Percentiles rank a stretch among this genome's conserved stretches.
These are phyloP conservation scores for Spinibarbus caldwelli DNA, from an alignment of 2,797 vertebrate species.

Conservation along the genomic window DNA sequence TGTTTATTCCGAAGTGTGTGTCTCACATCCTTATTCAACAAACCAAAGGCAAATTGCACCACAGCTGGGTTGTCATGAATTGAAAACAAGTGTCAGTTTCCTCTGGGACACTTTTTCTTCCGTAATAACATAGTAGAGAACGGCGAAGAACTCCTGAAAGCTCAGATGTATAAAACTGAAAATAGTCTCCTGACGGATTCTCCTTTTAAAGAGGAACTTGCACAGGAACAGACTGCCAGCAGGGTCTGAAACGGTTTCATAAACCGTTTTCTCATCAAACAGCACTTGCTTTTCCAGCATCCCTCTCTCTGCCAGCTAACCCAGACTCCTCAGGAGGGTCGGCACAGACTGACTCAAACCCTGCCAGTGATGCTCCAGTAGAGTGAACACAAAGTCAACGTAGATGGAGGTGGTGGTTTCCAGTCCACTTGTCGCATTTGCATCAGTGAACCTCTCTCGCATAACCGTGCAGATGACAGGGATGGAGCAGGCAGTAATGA, in stretches of 20 bases:
- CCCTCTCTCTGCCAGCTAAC: slow-evolving; percentile 45
- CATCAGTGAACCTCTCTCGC: not conserved
- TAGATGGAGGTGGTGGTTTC: slow-evolving; percentile 48
- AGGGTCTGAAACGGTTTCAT: not conserved
- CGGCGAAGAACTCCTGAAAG: slow-evolving; percentile 56
- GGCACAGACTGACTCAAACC: not conserved
- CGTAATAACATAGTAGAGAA: slow-evolving; percentile 35
- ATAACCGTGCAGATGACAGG: slow-evolving; percentile 43
- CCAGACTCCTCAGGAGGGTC: slow-evolving; percentile 32
- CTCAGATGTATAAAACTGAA: slow-evolving; percentile 51
- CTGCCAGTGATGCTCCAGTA: slow-evolving; percentile 43
- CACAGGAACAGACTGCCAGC: slow-evolving; percentile 33
- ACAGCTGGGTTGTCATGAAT: no score
- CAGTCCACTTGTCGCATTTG: not conserved
- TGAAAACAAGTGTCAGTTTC: accelerated
- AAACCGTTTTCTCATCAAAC: slow-evolving; percentile 6
- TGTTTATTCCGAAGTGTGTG: not conserved
- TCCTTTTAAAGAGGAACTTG: slow-evolving; percentile 29
- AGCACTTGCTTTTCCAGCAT: slow-evolving; percentile 26
- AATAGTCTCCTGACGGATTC: not conserved
- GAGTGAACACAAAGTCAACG: slow-evolving; percentile 44
- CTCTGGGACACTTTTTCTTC: not conserved
- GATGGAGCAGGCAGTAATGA: slow-evolving; percentile 41
- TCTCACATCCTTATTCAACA: not conserved
- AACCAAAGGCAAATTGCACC: not conserved